Evolutionary conservation across 2,888 invertebrate genomes (phyloP), one percentile per base, ranked within the genome.

Genomic region (Plutella xylostella): DNA sequence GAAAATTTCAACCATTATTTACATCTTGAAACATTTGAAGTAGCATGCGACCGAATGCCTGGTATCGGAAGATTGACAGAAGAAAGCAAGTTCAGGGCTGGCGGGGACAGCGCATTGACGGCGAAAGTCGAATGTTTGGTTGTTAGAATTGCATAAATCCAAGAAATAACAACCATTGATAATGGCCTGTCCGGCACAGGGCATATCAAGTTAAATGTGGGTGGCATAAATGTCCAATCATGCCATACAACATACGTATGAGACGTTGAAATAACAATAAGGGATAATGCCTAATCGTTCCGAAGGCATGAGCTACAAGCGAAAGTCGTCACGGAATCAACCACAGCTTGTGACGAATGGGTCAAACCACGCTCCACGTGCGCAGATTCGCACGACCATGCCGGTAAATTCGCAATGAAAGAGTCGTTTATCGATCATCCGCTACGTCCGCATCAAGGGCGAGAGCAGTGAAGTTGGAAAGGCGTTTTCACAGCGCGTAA

Each of bases 41-140:
- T n/a, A 9, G 28, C 7, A 28, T 28, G n/a, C 9, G n/a, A 28
- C 28, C 28, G 28, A 12, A 28, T 2, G n/a, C 9, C 28, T 12
- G 11, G n/a, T 28, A 12, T 12, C 28, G n/a, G 49, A 51, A 65
- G 73, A 73, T 67, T 71, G 73, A 73, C 73, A 71, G 69, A 68
- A 67, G 72, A 73, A 73, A 73, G 73, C 68, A 61, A 55, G 37
- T 19, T 19, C 55, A 55, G 61, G 25, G 39, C 20, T 61, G 58
- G 59, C 58, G 54, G 54, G 61, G 57, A 34, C 64, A 59, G 20
- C 37, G n/a, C 15, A 37, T 9, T 57, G 61, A 59, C 58, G 55
- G 71, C 60, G 72, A 72, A 72, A 72, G 72, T 68, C 65, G 67
- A 64, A 37, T 19, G 37, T 19, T 37, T 18, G 34, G 34, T 34